A percentile compares a stretch with the other conserved stretches of the same genome.
Evolutionary conservation across 2,113 vertebrate genomes (phyloP).

Genomic region (Rhinogobius similis): DNA sequence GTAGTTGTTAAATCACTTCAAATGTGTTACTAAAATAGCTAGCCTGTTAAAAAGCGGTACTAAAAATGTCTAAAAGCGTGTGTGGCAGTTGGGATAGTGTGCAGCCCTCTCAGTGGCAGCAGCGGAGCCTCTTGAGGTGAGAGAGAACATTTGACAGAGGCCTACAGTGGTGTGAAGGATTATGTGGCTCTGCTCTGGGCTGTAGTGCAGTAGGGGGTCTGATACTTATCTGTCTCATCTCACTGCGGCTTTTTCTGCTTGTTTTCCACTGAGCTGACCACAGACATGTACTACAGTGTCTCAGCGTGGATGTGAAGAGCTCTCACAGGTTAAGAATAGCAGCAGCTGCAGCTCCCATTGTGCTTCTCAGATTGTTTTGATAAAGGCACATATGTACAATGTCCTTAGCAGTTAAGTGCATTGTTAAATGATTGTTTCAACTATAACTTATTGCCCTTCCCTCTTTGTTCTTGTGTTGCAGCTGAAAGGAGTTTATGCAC

Average conservation of each 20-base stretch:
- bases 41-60: conserved; percentile 30
- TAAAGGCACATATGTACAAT: conserved; percentile 6
- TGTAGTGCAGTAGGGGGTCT: conserved; percentile 74
- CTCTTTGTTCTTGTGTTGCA: conserved; percentile 59
- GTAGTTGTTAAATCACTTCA: no score
- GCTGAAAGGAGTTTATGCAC: conserved; percentile 98
- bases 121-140: conserved; percentile 75
- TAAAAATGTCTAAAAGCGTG: conserved; percentile 42
- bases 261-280: conserved; percentile 57
- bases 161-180: conserved; percentile 78
- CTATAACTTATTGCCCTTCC: conserved; percentile 22
- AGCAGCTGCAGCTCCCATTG: conserved; percentile 41
- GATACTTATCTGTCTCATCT: conserved; percentile 74
- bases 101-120: conserved; percentile 69
- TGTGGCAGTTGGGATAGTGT: conserved; percentile 77
- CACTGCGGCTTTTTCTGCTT: conserved; percentile 29
- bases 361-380: conserved; percentile 54
- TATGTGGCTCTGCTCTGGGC: conserved; percentile 70
- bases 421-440: conserved; percentile 4
- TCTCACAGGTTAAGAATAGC: conserved; percentile 68
- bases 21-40: not conserved
- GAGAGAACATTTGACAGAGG: conserved; percentile 79
- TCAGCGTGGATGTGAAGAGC: conserved; percentile 64
- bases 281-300: conserved; percentile 65
- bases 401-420: not conserved